Conservation (phyloP, 2,113 vertebrate genomes). For the Oryzias woworae region DNA sequence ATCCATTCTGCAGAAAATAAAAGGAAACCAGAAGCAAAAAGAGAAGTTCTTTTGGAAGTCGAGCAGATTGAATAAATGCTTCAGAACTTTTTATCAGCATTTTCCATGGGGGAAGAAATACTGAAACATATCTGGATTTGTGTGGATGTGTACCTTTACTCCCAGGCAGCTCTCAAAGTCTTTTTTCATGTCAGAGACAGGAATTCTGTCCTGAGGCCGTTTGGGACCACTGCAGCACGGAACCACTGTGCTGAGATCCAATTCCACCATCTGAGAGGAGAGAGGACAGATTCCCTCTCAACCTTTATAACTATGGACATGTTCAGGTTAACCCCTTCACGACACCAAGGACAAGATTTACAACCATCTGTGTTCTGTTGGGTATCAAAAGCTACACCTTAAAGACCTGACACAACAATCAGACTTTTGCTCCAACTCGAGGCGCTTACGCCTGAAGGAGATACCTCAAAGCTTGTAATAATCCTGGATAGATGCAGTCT, state of each 20-base stretch:
- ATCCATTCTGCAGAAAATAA: slow-evolving; percentile 85
- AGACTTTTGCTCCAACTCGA: too few relatives aligned
- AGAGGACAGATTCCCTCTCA: not conserved
- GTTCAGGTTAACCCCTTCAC: too few relatives aligned
- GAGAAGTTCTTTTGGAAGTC: not conserved
- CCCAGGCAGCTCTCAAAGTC: slow-evolving; percentile 90
- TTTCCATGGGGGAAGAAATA: not conserved
- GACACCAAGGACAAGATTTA: too few relatives aligned
- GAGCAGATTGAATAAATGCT: not conserved
- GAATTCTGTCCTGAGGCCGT: slow-evolving; percentile 92
- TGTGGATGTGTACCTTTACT: slow-evolving; percentile 78
- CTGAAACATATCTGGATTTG: not conserved
- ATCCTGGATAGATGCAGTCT: too few relatives aligned
- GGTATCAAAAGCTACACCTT: too few relatives aligned
- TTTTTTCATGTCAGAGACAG: slow-evolving; percentile 89
- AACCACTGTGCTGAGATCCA: slow-evolving; percentile 88
- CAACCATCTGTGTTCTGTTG: too few relatives aligned
- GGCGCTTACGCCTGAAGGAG: too few relatives aligned
- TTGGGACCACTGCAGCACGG: slow-evolving; percentile 98
- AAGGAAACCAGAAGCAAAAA: not conserved
- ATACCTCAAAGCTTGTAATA: too few relatives aligned
- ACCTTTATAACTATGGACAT: not conserved
- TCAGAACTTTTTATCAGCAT: too few relatives aligned
- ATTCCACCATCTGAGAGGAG: slow-evolving; percentile 60
- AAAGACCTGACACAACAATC: too few relatives aligned